These are phyloP conservation scores for Bufo bufo DNA, from an alignment of 2,113 vertebrate species.

Conservation along the genomic window DNA sequence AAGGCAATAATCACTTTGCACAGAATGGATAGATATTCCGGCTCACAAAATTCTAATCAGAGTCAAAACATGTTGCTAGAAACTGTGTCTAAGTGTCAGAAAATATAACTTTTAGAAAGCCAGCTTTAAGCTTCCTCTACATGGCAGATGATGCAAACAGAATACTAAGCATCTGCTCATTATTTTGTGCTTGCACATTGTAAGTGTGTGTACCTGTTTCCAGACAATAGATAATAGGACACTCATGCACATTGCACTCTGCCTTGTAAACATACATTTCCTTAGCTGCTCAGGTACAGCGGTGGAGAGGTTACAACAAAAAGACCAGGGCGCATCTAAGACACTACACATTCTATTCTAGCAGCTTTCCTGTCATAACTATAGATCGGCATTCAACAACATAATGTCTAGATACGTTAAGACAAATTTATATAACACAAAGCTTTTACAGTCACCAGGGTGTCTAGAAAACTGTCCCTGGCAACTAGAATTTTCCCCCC, in stretches of 20 bases:
- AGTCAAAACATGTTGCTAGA: conserved; percentile 20
- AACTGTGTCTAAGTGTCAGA: neutral
- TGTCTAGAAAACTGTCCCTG: too few species aligned
- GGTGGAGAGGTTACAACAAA: neutral
- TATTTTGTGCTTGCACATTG: conserved; percentile 9
- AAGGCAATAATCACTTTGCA: conserved; percentile 18
- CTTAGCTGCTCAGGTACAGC: neutral
- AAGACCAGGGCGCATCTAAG: neutral
- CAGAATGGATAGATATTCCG: neutral
- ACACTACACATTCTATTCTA: neutral
- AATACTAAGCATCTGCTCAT: conserved; percentile 7
- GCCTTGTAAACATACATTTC: neutral
- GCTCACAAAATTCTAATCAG: conserved; percentile 16
- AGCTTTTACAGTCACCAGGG: too few species aligned
- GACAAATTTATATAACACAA: neutral
- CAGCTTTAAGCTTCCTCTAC: neutral
- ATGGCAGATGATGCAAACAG: conserved; percentile 1
- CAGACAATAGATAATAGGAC: neutral
- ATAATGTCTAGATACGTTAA: neutral
- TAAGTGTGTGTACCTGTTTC: neutral
- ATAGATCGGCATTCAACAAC: neutral
- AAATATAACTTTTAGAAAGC: conserved; percentile 13
- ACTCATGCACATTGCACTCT: conserved; percentile 6
- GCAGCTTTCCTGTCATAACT: neutral
- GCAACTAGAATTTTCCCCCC: neutral